These are phyloP conservation scores for Ciconia stormi DNA, from an alignment of 2,113 vertebrate genomes.

Conservation along the genomic window DNA sequence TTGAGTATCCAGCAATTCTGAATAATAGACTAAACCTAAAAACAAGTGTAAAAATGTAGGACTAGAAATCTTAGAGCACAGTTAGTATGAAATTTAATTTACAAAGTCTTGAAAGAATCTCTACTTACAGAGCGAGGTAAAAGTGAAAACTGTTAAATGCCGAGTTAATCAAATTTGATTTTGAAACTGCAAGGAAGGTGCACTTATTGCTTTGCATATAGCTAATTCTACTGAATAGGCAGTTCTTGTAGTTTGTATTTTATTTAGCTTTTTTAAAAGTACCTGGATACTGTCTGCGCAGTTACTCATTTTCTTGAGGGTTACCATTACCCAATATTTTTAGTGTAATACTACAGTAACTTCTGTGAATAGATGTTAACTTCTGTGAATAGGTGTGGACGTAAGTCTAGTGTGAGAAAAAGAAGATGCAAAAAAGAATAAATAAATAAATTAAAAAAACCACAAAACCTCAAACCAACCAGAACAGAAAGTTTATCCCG, in stretches of 20 bases:
- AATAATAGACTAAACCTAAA: neutral
- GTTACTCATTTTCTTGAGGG: neutral
- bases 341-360: neutral
- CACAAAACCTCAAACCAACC: neutral
- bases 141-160: neutral
- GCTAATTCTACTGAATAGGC: neutral
- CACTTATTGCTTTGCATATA: neutral
- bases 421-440: neutral
- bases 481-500: neutral
- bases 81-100: neutral
- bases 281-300: neutral
- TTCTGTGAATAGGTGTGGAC: too few relatives aligned
- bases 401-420: neutral
- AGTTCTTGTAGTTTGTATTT: neutral
- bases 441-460: neutral
- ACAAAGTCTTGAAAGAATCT: neutral
- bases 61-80: neutral
- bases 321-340: neutral
- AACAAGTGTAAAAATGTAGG: neutral
- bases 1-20: neutral
- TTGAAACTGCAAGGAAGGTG: neutral
- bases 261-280: neutral
- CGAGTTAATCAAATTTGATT: neutral
- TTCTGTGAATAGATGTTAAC: neutral
- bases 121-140: accelerated